Evolutionary conservation across 2,888 invertebrate genomes (phyloP).

Genomic region (Plusia festucae): DNA sequence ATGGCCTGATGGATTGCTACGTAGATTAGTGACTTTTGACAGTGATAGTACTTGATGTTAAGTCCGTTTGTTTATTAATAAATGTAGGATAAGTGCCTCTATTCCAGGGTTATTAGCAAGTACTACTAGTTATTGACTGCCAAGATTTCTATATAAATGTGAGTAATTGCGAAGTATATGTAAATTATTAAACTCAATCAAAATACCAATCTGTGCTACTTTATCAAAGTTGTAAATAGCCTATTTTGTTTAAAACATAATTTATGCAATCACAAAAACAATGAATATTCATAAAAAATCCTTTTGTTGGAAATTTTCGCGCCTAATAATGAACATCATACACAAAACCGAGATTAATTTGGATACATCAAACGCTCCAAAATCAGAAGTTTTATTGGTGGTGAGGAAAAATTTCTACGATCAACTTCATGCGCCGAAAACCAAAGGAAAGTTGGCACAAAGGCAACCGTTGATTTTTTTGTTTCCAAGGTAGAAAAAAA

Average conservation of each 20-base stretch:
- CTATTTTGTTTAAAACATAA: conserved; percentile 16
- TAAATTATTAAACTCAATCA: not conserved
- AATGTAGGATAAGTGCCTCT: conserved; percentile 14
- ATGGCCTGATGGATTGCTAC: conserved; percentile 73
- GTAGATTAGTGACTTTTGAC: conserved; percentile 61
- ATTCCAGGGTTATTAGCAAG: not conserved
- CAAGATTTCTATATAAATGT: not conserved
- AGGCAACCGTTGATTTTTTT: conserved; percentile 81
- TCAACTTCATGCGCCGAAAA: conserved; percentile 84
- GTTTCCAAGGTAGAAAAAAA: conserved; percentile 80
- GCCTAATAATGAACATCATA: conserved; percentile 68
- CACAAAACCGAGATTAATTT: conserved; percentile 72
- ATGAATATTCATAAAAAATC: conserved; percentile 60
- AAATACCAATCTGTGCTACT: not conserved
- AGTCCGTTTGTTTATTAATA: conserved; percentile 39
- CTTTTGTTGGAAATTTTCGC: conserved; percentile 57
- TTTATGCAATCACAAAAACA: conserved; percentile 25
- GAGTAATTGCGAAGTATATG: not conserved
- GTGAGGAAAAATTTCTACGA: conserved; percentile 77
- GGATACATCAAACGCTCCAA: conserved; percentile 77
- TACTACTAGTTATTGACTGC: not conserved
- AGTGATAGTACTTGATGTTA: conserved; percentile 59
- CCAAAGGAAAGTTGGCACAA: conserved; percentile 83
- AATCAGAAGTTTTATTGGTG: conserved; percentile 79
- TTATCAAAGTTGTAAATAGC: not conserved